Conservation (phyloP, 2,113 vertebrate species). For the Crotalus helleri region DNA sequence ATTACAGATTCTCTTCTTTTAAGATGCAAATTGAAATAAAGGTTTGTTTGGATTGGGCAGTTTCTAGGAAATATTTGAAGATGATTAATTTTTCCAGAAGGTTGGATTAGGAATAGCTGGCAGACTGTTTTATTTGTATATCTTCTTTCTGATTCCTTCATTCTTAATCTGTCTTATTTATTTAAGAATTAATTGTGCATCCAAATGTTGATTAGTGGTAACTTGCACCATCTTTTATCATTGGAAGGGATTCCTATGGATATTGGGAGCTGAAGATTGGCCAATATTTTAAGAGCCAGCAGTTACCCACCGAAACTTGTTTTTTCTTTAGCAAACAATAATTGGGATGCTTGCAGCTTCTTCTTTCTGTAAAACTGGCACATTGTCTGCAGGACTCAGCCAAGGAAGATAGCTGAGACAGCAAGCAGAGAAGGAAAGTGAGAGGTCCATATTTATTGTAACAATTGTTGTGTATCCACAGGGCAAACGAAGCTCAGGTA, state of each 20-base stretch:
- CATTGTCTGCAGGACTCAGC: neutral
- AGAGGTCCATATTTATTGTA: neutral
- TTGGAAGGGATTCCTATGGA: neutral
- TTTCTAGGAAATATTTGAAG: neutral
- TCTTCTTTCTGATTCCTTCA: neutral
- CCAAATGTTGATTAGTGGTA: neutral
- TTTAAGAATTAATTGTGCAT: neutral
- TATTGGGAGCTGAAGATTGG: neutral
- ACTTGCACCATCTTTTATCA: neutral
- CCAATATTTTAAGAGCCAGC: neutral
- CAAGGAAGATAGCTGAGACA: neutral
- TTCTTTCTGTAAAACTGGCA: neutral
- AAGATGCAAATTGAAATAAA: neutral
- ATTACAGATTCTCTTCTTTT: neutral
- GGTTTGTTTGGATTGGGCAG: neutral
- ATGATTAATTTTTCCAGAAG: neutral
- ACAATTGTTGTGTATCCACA: conserved; percentile 21
- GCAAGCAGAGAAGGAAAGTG: neutral
- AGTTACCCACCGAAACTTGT: neutral
- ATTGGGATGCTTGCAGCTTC: neutral
- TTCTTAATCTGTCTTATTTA: neutral
- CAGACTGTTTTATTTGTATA: neutral
- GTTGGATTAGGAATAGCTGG: neutral
- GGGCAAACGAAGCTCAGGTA: neutral
- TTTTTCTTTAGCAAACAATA: neutral